Percentiles rank a stretch among this genome's conserved stretches.
phyloP scores from a whole-genome alignment of 1,140 invertebrate genomes.

The Hormaphis cornu region DNA sequence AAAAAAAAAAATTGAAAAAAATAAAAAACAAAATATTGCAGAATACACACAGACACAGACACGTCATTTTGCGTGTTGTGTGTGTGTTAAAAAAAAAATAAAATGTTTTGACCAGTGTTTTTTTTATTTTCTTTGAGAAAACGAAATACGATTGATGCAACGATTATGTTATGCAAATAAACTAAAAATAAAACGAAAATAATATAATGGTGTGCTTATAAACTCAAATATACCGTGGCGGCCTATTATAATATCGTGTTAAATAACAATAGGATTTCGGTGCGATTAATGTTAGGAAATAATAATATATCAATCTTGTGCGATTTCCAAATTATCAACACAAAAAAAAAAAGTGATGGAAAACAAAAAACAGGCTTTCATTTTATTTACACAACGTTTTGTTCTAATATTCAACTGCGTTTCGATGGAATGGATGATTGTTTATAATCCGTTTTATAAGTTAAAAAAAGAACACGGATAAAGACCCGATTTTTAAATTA shows the following conservation, averaged over 20 bases:
- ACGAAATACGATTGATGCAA: too few relatives aligned
- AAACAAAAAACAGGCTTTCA: slow-evolving; percentile 20
- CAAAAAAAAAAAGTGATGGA: slow-evolving; percentile 26
- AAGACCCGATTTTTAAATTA: too few relatives aligned
- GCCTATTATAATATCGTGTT: slow-evolving; percentile 14
- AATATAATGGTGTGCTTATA: slow-evolving; percentile 32
- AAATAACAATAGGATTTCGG: slow-evolving; percentile 21
- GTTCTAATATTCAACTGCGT: slow-evolving; percentile 14
- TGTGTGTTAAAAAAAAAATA: too few relatives aligned
- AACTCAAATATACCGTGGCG: slow-evolving; percentile 28
- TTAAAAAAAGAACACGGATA: too few relatives aligned
- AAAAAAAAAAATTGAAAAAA: slow-evolving; percentile 5
- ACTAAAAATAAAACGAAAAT: slow-evolving; percentile 3
- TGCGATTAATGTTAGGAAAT: slow-evolving; percentile 24
- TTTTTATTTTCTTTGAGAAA: too few relatives aligned
- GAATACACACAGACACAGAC: too few relatives aligned
- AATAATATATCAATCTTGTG: slow-evolving; percentile 25
- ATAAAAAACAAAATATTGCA: slow-evolving; percentile 1
- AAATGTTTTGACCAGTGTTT: too few relatives aligned
- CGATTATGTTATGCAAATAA: slow-evolving; percentile 7
- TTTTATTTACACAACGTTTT: slow-evolving; percentile 26
- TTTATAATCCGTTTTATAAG: too few relatives aligned
- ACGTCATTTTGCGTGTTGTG: too few relatives aligned
- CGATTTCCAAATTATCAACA: slow-evolving; percentile 23
- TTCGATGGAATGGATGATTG: too few relatives aligned